Evolutionary conservation across 1,140 invertebrate species (phyloP).

Genomic region (Drosophila subpulchrella): DNA sequence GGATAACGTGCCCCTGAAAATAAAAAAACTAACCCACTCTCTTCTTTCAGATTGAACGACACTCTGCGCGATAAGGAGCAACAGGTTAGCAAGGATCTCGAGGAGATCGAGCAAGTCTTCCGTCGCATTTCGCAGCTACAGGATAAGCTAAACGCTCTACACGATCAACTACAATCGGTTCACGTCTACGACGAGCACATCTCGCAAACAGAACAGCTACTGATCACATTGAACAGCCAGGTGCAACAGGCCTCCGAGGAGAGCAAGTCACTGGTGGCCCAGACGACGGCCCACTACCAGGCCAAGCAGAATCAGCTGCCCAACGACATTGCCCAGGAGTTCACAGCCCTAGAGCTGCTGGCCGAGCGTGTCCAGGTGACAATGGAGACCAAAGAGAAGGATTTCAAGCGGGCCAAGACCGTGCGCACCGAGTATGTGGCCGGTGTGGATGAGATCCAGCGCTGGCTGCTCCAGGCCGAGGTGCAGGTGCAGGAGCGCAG

Average conservation of each 20-base stretch:
- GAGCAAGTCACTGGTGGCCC: conserved; percentile 87
- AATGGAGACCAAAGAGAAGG: conserved; percentile 94
- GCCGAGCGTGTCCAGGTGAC: conserved; percentile 90
- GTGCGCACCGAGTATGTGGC: conserved; percentile 91
- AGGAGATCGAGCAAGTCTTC: conserved; percentile 87
- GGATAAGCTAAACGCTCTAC: conserved; percentile 87
- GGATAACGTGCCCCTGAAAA: conserved; percentile 75
- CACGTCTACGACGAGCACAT: conserved; percentile 91
- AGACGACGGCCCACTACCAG: conserved; percentile 89
- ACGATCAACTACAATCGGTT: conserved; percentile 87
- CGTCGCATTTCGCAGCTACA: conserved; percentile 88
- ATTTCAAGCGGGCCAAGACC: conserved; percentile 93
- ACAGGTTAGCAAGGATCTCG: conserved; percentile 87
- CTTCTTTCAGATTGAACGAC: conserved; percentile 84
- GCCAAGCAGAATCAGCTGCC: conserved; percentile 89
- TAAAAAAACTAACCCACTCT: conserved; percentile 26
- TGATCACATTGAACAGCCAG: conserved; percentile 85
- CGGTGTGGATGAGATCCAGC: conserved; percentile 92
- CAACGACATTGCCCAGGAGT: conserved; percentile 90
- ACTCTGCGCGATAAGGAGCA: conserved; percentile 86
- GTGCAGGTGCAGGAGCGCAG: conserved; percentile 92
- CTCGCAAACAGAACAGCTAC: conserved; percentile 85
- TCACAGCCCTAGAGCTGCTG: conserved; percentile 91
- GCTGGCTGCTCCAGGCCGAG: conserved; percentile 93
- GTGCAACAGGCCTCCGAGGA: conserved; percentile 86